Conservation (phyloP, 2,888 invertebrate genomes). For the Lissocephala sabroskyi region DNA sequence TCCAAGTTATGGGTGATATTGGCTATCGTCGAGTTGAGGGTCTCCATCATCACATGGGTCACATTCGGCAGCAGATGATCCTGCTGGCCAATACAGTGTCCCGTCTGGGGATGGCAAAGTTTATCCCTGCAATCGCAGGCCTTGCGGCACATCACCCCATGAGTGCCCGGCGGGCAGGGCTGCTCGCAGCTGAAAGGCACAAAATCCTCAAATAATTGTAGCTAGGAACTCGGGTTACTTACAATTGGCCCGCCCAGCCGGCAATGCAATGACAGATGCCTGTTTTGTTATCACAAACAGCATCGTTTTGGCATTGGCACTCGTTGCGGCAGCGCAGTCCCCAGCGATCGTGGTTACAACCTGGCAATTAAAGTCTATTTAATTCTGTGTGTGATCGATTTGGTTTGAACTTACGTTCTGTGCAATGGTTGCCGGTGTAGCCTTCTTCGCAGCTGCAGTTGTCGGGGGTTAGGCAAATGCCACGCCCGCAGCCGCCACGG, state of each 20-base stretch:
- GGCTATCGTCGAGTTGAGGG: conserved; percentile 68
- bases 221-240: conserved; percentile 55
- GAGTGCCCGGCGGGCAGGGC: conserved; percentile 67
- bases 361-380: conserved; percentile 72
- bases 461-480: conserved; percentile 76
- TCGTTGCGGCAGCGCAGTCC: conserved; percentile 81
- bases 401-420: conserved; percentile 68
- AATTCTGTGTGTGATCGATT: no score
- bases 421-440: conserved; percentile 69
- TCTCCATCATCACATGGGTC: conserved; percentile 68
- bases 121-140: conserved; percentile 62
- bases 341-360: conserved; percentile 81
- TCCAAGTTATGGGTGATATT: conserved; percentile 69
- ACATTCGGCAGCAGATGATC: conserved; percentile 40
- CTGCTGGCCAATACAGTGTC: conserved; percentile 41
- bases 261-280: conserved; percentile 79
- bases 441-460: conserved; percentile 77
- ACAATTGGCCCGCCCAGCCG: conserved; percentile 82
- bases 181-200: conserved; percentile 61
- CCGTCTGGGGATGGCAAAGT: conserved; percentile 60
- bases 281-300: conserved; percentile 77
- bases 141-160: conserved; percentile 69
- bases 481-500: conserved; percentile 70
- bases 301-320: conserved; percentile 78
- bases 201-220: not conserved